Percentiles rank a stretch among this genome's conserved stretches.
Conservation (phyloP, 1,140 invertebrate species). For the Glossosoma conforme region DNA sequence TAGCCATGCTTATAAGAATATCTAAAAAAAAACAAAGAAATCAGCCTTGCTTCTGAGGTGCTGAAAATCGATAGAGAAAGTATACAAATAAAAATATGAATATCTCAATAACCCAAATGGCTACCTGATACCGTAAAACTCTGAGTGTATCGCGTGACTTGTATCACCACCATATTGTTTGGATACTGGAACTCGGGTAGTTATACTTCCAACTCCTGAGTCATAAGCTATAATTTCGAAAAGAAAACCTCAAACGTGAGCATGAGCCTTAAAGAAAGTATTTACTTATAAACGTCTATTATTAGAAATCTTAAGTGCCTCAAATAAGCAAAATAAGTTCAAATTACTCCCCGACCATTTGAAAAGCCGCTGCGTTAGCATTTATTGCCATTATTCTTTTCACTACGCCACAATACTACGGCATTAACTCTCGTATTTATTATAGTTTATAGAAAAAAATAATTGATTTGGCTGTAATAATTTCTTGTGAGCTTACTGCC, state of each 20-base stretch:
- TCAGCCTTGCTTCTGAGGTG: too few species aligned
- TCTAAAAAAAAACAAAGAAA: background rate
- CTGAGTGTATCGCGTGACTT: slow-evolving; percentile 26
- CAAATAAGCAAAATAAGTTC: slow-evolving; percentile 18
- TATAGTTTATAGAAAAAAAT: too few species aligned
- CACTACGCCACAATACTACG: too few species aligned
- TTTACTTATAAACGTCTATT: slow-evolving; percentile 29
- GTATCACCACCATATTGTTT: slow-evolving; percentile 27
- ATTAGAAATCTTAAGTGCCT: slow-evolving; percentile 29
- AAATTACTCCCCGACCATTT: too few species aligned
- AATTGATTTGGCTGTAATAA: too few species aligned
- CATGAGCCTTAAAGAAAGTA: slow-evolving; percentile 19
- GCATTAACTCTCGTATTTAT: too few species aligned
- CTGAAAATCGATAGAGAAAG: too few species aligned
- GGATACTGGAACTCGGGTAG: slow-evolving; percentile 20
- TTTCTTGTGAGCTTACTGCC: too few species aligned
- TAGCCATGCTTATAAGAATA: background rate
- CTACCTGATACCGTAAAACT: too few species aligned
- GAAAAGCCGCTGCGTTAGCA: too few species aligned
- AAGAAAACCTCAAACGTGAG: slow-evolving; percentile 21
- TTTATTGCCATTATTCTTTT: too few species aligned
- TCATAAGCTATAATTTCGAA: slow-evolving; percentile 27
- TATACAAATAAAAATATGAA: slow-evolving; percentile 1
- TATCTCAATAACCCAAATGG: slow-evolving; percentile 12
- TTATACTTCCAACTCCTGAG: slow-evolving; percentile 20